Evolutionary conservation across 2,797 vertebrate genomes (phyloP), one percentile per base, ranked within the genome.

Genomic region (Perdix hodgsoniae): DNA sequence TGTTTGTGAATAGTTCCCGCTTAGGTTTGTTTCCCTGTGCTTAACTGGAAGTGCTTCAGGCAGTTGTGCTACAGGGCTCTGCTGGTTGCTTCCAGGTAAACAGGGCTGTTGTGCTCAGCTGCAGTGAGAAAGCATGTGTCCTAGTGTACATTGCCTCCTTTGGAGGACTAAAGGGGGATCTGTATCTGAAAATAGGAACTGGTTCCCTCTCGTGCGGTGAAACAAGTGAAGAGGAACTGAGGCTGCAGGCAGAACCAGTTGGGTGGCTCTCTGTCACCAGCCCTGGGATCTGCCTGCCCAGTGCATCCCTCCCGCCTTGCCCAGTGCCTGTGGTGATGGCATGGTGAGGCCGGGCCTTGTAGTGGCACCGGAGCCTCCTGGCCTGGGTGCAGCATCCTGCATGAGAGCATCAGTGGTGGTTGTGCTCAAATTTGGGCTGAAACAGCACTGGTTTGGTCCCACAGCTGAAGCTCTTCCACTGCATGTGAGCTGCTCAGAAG

Each of bases 71-170:
- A 87, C 3, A 12, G 56, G 49, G 17, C 17, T 79, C 17, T 79
- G 56, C 47, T 79, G 56, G 11, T 42, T 67, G 4, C 59, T 77
- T 95, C 63, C 39, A 26, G 29, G 45, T 83, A 57, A 80, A 69
- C 59, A 29, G 21, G 47, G 42, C n/a, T 52, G 1, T 6, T 39
- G 35, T 31, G 61, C n/a, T 50, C 40, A 39, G 39, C 23, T 74
- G 14, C 31, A 12, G 8, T 37, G 79, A 70, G 40, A 37, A 73
- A 65, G 16, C 19, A 2, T 5, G 56, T 81, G 42, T 35, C 0
- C 0, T 14, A 39, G 14, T 76, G 78, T 1, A 0, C 9, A 22
- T 8, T 35, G 2, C 27, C 24, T 52, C 27, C 27, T 76, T 52
- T 84, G 44, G n/a, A 75, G 69, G 49, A 31, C 4, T 8, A 4